Evolutionary conservation across 1,140 invertebrate species (phyloP).

Genomic region (Heliconius eleuchia): DNA sequence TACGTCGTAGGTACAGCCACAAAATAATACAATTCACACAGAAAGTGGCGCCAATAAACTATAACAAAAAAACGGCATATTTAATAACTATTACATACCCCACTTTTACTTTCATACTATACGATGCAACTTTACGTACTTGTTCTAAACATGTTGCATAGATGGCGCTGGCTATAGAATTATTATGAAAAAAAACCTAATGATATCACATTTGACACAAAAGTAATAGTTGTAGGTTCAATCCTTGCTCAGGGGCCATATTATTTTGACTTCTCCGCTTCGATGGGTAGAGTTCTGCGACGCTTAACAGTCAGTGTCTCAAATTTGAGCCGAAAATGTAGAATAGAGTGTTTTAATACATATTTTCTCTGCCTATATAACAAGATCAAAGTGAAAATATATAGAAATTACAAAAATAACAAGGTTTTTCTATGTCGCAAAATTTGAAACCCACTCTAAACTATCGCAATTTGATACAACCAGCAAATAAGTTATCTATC

Average conservation of each 20-base stretch:
- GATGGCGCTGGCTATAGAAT: slow-evolving; percentile 15
- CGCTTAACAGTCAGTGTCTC: not conserved
- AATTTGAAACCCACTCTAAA: too few species aligned
- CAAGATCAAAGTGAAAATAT: not conserved
- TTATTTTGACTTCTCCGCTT: not conserved
- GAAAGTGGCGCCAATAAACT: slow-evolving; percentile 7
- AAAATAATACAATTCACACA: not conserved
- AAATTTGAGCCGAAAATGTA: not conserved
- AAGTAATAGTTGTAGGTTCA: not conserved
- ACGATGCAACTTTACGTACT: not conserved
- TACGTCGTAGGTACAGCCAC: too few species aligned
- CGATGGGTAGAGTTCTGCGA: not conserved
- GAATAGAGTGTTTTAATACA: not conserved
- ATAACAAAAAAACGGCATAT: not conserved
- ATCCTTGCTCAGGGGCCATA: not conserved
- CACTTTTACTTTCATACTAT: slow-evolving; percentile 7
- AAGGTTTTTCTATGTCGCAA: too few species aligned
- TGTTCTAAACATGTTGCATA: slow-evolving; percentile 17
- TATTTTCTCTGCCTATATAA: not conserved
- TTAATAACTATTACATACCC: slow-evolving; percentile 4
- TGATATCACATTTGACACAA: too few species aligned
- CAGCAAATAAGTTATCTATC: not conserved
- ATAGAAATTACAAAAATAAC: too few species aligned
- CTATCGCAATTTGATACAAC: not conserved
- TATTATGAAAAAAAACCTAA: too few species aligned